Base-by-base conservation (phyloP, 2,888 invertebrate species). In the Amiota minor region DNA sequence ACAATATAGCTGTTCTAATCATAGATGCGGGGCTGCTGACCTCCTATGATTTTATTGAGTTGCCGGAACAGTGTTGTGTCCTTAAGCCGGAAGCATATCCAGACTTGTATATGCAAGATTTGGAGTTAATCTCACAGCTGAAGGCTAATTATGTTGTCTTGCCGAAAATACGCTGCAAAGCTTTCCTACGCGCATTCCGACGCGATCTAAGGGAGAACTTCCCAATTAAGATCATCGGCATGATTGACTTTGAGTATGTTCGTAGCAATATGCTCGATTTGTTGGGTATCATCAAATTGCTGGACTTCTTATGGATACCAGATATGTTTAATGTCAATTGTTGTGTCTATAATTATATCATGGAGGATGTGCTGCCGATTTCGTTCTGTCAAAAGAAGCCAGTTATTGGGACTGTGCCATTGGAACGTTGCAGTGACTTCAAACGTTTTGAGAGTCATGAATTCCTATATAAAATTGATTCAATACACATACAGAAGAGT, bases 401-500 rank as follows among this genome's bases (percentile, higher is more conserved):
- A 0, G 78, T 90, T 1, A 83, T 90, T 65, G 89, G 86, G 23
- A 85, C 86, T 3, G 84, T 90, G 9, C 89, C 89, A 0, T 72
- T 89, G 47, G 85, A 87, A 72, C 82, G 81, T 8, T 88, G 88
- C 73, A 86, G 84, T 50, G 90, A 89, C 69, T 89, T 89, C n/a
- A 87, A 85, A 62, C 81, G 81, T 0, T 84, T 86, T n/a, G 87
- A 89, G 76, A 78, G 87, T 76, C 84, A 89, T 50, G 81, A 85
- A 49, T 82, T 84, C 53, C 81, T 89, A 0, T 86, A 82, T 78
- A 81, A 87, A 72, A 80, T 89, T 12, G 88, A 90, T 71, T 78
- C 88, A 9, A 84, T 90, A 12, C 83, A 88, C n/a, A 89, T 89
- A 50, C 87, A 89, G 71, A 89, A 89, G 74, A 90, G 89, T 78